Conservation (phyloP, 2,797 vertebrate species). For the Varecia variegata region DNA sequence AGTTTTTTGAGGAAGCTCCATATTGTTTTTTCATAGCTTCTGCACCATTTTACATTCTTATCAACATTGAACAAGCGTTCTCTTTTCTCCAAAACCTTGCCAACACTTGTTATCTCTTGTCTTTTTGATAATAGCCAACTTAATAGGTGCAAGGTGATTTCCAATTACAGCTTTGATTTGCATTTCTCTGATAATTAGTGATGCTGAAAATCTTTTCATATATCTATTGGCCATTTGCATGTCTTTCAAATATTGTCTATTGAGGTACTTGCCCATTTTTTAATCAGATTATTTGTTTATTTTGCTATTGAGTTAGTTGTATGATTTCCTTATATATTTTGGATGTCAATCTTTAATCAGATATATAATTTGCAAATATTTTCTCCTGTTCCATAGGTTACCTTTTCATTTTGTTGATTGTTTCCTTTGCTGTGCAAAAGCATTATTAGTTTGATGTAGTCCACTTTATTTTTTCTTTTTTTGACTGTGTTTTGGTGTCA, state of each 20-base stretch:
- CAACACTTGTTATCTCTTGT: not conserved
- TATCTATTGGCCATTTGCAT: not conserved
- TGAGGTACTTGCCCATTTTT: not conserved
- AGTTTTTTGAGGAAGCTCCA: too few relatives aligned
- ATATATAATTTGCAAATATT: too few relatives aligned
- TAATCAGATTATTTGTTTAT: not conserved
- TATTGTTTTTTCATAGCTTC: too few relatives aligned
- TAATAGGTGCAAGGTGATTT: not conserved
- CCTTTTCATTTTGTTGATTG: too few relatives aligned
- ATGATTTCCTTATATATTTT: not conserved
- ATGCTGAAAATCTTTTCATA: not conserved
- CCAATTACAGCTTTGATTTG: not conserved
- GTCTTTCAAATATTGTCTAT: not conserved
- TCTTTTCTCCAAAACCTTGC: not conserved
- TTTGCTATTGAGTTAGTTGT: not conserved
- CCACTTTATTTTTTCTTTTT: too few relatives aligned
- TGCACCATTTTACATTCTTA: not conserved
- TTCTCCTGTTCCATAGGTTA: too few relatives aligned
- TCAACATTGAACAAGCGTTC: not conserved
- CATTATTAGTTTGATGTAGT: not conserved
- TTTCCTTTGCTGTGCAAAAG: not conserved
- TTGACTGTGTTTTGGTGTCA: too few relatives aligned
- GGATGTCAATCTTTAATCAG: not conserved
- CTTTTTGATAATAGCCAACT: not conserved
- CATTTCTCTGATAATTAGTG: not conserved